phyloP scores from a whole-genome alignment of 2,113 vertebrate species.

The Carlito syrichta region DNA sequence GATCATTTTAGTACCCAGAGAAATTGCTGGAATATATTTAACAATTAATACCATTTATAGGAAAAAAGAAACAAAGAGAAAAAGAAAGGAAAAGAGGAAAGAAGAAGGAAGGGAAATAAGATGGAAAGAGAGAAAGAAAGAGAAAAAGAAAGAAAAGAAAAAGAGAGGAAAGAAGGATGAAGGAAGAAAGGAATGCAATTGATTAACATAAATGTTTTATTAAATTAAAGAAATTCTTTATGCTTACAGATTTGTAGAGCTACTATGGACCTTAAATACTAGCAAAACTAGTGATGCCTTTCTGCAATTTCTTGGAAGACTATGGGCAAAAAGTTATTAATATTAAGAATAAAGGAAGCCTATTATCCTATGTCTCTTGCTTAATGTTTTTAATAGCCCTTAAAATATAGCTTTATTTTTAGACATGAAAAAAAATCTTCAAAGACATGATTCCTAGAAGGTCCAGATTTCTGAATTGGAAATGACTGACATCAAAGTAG shows the following conservation, averaged over 20 bases:
- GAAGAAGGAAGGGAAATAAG: no score
- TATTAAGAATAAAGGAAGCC: no score
- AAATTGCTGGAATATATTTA: not conserved
- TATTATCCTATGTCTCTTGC: no score
- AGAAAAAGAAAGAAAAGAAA: not conserved
- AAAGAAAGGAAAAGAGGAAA: not conserved
- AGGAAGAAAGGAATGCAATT: not conserved
- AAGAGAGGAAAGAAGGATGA: no score
- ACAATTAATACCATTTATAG: not conserved
- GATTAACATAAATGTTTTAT: not conserved
- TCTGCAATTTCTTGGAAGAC: not conserved
- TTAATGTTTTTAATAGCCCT: no score
- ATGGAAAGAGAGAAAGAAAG: not conserved
- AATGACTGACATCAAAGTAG: no score
- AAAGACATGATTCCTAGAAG: no score
- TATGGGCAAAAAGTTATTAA: no score
- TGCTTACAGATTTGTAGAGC: not conserved
- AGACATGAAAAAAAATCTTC: no score
- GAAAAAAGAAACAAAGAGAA: not conserved
- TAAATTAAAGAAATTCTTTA: not conserved
- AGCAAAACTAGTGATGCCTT: not conserved
- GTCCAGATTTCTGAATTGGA: no score
- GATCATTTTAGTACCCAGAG: not conserved
- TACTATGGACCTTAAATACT: not conserved
- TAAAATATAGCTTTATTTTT: no score